These are phyloP conservation scores for Homarus americanus DNA, from an alignment of 1,140 invertebrate species.

Conservation along the genomic window DNA sequence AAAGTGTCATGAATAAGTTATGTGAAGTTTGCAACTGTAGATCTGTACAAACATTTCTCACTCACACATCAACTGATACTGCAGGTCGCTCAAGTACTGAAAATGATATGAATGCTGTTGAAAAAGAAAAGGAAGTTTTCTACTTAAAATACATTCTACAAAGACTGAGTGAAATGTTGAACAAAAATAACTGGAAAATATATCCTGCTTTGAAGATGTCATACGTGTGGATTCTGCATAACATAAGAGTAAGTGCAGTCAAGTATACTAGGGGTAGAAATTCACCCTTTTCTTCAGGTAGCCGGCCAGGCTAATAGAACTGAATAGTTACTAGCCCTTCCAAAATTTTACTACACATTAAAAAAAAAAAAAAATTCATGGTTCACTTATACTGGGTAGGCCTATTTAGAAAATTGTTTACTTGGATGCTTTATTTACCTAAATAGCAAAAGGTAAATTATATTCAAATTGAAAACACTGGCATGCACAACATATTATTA, in stretches of 20 bases:
- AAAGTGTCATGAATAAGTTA: slow-evolving; percentile 8
- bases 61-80: neutral
- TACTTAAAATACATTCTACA: slow-evolving; percentile 21
- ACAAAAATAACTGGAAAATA: slow-evolving; percentile 38
- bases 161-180: slow-evolving; percentile 12
- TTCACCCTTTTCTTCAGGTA: neutral
- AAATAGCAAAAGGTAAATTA: too few species aligned
- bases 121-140: neutral
- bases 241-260: slow-evolving; percentile 41
- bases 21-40: slow-evolving; percentile 38
- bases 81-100: neutral
- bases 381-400: too few species aligned
- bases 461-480: too few species aligned
- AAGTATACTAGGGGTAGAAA: too few species aligned
- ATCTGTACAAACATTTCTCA: slow-evolving; percentile 2
- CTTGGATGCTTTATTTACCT: too few species aligned
- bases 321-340: neutral
- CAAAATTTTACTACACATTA: neutral
- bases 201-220: slow-evolving; percentile 25
- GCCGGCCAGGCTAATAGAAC: too few species aligned
- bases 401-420: too few species aligned
- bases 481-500: too few species aligned
- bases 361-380: too few species aligned
- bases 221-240: slow-evolving; percentile 25
- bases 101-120: neutral